phyloP scores from a whole-genome alignment of 2,888 invertebrate genomes.

The Dioctria linearis region DNA sequence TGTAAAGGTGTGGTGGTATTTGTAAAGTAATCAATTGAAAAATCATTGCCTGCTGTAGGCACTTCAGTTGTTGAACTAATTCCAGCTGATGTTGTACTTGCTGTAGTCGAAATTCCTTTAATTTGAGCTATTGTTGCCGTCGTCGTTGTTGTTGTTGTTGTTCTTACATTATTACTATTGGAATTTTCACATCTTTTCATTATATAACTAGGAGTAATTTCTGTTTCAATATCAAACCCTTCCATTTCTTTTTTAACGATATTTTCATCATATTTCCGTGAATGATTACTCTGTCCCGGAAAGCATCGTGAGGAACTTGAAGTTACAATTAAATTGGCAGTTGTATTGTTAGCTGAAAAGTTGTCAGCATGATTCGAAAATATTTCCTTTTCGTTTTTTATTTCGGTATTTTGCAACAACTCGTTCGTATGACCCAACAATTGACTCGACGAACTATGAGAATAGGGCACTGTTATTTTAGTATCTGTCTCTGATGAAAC shows the following conservation, averaged over 20 bases:
- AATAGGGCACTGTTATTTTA: constrained; percentile 1
- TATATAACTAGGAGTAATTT: constrained; percentile 70
- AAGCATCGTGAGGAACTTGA: constrained; percentile 39
- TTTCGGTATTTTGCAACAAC: constrained; percentile 14
- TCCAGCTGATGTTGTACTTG: background rate
- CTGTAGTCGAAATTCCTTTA: background rate
- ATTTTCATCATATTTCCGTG: constrained; percentile 57
- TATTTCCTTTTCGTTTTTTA: constrained; percentile 53
- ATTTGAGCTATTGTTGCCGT: background rate
- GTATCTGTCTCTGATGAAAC: background rate
- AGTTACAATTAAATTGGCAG: constrained; percentile 16
- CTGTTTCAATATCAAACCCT: constrained; percentile 70
- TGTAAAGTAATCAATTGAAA: constrained; percentile 58
- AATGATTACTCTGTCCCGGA: constrained; percentile 12
- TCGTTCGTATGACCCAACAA: background rate
- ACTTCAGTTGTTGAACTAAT: background rate
- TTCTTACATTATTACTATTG: constrained; percentile 1
- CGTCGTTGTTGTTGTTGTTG: too few relatives aligned
- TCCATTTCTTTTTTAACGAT: constrained; percentile 65
- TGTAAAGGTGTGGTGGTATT: constrained; percentile 31
- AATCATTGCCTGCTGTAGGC: constrained; percentile 50
- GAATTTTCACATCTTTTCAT: constrained; percentile 66
- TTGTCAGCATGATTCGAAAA: constrained; percentile 31
- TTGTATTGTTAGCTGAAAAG: constrained; percentile 15
- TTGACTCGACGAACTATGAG: background rate